Evolutionary conservation across 2,797 vertebrate species (phyloP).

Genomic region (Mallotus villosus): DNA sequence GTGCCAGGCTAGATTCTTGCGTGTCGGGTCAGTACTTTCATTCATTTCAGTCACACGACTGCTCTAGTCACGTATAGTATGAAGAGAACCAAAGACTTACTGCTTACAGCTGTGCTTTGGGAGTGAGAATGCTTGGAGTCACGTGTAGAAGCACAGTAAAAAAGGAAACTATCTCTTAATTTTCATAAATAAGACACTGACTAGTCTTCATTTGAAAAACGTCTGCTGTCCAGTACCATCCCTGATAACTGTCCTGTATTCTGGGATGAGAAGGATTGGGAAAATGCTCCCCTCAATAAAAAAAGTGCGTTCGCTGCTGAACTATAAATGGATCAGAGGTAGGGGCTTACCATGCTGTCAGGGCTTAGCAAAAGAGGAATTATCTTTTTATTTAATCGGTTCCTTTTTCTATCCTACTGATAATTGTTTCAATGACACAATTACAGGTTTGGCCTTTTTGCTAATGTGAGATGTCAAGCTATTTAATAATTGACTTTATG

Average conservation of each 20-base stretch:
- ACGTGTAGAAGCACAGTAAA: not conserved
- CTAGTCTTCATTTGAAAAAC: not conserved
- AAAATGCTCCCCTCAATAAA: not conserved
- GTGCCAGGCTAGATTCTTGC: no score
- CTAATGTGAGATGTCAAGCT: no score
- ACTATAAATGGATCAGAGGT: slow-evolving; percentile 25
- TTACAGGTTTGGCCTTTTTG: not conserved
- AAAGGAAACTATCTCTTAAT: not conserved
- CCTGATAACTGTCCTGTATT: not conserved
- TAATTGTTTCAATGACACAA: not conserved
- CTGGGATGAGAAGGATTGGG: not conserved
- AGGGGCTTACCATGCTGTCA: slow-evolving; percentile 21
- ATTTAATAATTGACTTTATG: no score
- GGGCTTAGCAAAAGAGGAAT: slow-evolving; percentile 6
- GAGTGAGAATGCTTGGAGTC: not conserved
- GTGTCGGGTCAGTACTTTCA: no score
- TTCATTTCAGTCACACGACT: no score
- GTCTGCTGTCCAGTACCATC: not conserved
- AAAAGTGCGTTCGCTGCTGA: not conserved
- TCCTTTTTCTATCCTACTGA: slow-evolving; percentile 1
- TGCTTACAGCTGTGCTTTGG: not conserved
- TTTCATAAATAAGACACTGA: not conserved
- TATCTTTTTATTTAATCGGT: slow-evolving; percentile 14
- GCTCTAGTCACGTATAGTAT: no score
- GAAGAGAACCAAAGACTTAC: not conserved